Conservation (phyloP, 2,113 vertebrate genomes). For the Zapus hudsonius region DNA sequence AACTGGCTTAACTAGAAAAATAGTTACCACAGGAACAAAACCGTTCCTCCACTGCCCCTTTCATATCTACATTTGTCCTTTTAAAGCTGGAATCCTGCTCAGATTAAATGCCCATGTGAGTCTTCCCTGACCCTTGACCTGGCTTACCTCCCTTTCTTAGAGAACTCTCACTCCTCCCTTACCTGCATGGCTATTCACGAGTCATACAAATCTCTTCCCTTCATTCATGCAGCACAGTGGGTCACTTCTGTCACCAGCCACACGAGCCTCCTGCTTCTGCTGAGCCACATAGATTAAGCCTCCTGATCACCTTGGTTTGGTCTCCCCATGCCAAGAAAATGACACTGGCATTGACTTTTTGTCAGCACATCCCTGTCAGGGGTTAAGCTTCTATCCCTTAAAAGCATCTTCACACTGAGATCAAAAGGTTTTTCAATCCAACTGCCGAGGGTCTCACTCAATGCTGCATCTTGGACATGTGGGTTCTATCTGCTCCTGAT, state of each 20-base stretch:
- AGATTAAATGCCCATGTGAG: slow-evolving; percentile 62
- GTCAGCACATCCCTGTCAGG: slow-evolving; percentile 59
- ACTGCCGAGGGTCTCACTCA: slow-evolving; percentile 55
- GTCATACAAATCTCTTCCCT: slow-evolving; percentile 42
- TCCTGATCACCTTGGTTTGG: slow-evolving; percentile 54
- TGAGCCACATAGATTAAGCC: slow-evolving; percentile 66
- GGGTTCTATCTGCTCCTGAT: slow-evolving; percentile 38
- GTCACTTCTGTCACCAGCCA: slow-evolving; percentile 41
- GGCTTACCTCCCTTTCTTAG: slow-evolving; percentile 56
- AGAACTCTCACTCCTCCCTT: slow-evolving; percentile 66
- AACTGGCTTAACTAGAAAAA: slow-evolving; percentile 57
- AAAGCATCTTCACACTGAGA: slow-evolving; percentile 68
- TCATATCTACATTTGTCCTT: slow-evolving; percentile 53
- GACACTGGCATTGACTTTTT: slow-evolving; percentile 51
- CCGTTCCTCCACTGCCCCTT: slow-evolving; percentile 58
- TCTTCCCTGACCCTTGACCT: slow-evolving; percentile 58
- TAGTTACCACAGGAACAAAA: slow-evolving; percentile 46
- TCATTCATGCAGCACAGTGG: slow-evolving; percentile 51
- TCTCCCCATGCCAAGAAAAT: slow-evolving; percentile 61
- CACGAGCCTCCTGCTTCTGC: slow-evolving; percentile 34
- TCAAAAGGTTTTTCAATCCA: slow-evolving; percentile 70
- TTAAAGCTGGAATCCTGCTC: slow-evolving; percentile 67
- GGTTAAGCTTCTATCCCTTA: slow-evolving; percentile 53
- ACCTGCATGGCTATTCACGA: slow-evolving; percentile 52
- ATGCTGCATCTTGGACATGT: slow-evolving; percentile 37